phyloP scores from a whole-genome alignment of 2,888 invertebrate genomes.

The Bembecia ichneumoniformis region DNA sequence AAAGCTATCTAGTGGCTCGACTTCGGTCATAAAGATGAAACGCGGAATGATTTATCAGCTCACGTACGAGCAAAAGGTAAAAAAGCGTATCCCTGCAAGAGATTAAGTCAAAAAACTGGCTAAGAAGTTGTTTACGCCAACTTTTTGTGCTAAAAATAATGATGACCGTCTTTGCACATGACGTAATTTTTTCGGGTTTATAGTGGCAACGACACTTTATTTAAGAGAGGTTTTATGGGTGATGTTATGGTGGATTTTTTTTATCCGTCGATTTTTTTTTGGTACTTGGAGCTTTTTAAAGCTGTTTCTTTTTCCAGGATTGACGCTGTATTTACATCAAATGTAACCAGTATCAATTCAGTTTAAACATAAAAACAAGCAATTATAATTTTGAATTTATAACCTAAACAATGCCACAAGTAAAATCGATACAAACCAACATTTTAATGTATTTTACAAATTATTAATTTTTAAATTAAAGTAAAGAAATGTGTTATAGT shows the following conservation, averaged over 20 bases:
- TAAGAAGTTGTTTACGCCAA: conserved; percentile 16
- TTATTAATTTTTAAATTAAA: too few species aligned
- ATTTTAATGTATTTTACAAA: too few species aligned
- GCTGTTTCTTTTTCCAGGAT: too few species aligned
- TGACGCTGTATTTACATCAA: too few species aligned
- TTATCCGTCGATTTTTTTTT: too few species aligned
- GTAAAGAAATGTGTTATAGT: too few species aligned
- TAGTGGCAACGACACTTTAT: background rate
- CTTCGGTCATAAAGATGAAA: background rate
- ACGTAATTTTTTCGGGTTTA: conserved; percentile 9
- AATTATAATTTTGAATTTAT: too few species aligned
- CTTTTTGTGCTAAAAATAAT: conserved; percentile 19
- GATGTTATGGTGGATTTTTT: background rate
- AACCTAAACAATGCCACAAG: too few species aligned
- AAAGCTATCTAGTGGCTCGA: background rate
- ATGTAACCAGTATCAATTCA: too few species aligned
- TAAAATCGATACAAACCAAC: too few species aligned
- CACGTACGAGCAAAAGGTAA: background rate
- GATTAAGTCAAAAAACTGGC: conserved; percentile 11
- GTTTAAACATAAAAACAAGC: too few species aligned
- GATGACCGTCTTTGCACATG: conserved; percentile 11
- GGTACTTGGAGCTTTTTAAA: too few species aligned
- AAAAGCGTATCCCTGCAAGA: conserved; percentile 6
- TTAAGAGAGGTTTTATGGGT: background rate
- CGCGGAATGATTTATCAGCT: background rate